phyloP scores from a whole-genome alignment of 2,888 invertebrate genomes.

The Koerneria pararmatus region DNA sequence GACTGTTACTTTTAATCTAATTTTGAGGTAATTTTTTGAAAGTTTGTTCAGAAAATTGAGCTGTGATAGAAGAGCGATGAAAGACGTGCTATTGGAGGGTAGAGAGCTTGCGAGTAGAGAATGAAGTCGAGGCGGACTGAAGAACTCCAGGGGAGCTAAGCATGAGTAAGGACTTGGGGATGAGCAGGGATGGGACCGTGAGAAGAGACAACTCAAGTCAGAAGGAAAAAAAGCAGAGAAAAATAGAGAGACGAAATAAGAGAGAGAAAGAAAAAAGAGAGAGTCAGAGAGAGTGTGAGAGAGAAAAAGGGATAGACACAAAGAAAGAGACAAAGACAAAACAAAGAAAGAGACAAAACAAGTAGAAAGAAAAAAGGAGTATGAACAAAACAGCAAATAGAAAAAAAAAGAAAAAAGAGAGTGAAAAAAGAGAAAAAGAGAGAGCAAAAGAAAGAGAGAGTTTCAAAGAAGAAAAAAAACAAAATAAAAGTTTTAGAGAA shows the following conservation, averaged over 20 bases:
- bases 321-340: background rate
- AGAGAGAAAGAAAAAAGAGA: slow-evolving; percentile 9
- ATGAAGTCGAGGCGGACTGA: no score
- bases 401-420: slow-evolving; percentile 6
- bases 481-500: no score
- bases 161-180: no score
- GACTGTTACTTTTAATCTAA: no score
- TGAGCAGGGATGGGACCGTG: background rate
- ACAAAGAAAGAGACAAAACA: background rate
- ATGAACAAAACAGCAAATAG: slow-evolving; percentile 13
- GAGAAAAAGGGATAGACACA: background rate
- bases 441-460: slow-evolving; percentile 24
- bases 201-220: slow-evolving; percentile 2
- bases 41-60: no score
- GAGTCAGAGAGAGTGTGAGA: background rate
- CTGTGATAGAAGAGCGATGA: no score
- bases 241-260: background rate
- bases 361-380: slow-evolving; percentile 21
- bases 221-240: background rate
- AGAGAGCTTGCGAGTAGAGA: no score
- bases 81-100: no score
- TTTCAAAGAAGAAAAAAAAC: slow-evolving; percentile 21
- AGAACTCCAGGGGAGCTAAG: no score
- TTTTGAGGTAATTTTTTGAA: no score
- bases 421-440: slow-evolving; percentile 1